Evolutionary conservation across 2,888 invertebrate genomes (phyloP), one percentile per base, ranked within the genome.

Genomic region (Crioceris asparagi): DNA sequence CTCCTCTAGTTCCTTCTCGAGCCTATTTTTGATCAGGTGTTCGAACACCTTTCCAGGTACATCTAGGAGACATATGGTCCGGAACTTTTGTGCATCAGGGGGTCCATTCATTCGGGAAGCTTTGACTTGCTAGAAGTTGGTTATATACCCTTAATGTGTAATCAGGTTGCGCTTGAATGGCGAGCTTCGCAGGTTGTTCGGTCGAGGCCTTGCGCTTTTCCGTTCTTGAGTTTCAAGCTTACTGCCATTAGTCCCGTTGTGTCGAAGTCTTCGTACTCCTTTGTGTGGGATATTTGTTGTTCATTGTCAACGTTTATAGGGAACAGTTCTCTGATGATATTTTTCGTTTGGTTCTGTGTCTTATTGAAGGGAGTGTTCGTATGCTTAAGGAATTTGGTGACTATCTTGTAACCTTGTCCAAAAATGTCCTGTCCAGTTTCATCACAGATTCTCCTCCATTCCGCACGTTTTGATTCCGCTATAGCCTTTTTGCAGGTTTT

Each of bases 41-140:
- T 44, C 44, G 17, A 33, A 37, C 8, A 44, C n/a, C 31, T 44
- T 44, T 15, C 42, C 43, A 6, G 32, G 11, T 4, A 11, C 17
- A 11, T 37, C 32, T n/a, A 36, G 27, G 7, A 37, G 18, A 11
- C 30, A 37, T 8, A 29, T 37, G 10, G 32, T 23, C 25, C 37
- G 26, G 12, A 19, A 36, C 17, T 26, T 30, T 14, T 7, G 25
- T 7, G 4, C 1, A 8, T 8, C 31, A 3, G 14, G 16, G 2
- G 15, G 17, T 17, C 27, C 30, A 43, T 11, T 18, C 17, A 4
- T 16, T 25, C n/a, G 45, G 43, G 21, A 45, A 45, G 8, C 15
- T n/a, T 21, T 41, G 32, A 6, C 10, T 35, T 33, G 6, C 16
- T 12, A 44, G 26, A n/a, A 36, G 34, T n/a, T 32, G 23, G 12